phyloP scores from a whole-genome alignment of 2,113 vertebrate species.

The Uria aalge region DNA sequence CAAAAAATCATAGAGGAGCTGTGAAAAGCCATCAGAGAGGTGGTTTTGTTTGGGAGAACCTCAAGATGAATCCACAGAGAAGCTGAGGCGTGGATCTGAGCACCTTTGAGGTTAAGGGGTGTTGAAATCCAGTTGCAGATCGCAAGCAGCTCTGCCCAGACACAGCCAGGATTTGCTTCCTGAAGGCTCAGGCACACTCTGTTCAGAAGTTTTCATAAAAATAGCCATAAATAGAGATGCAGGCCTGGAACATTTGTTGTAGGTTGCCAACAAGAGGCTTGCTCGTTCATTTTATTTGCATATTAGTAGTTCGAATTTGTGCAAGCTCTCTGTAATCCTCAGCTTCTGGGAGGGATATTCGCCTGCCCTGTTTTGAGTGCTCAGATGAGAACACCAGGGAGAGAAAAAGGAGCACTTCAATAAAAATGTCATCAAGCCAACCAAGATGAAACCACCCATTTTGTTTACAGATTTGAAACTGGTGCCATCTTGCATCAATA shows the following conservation, averaged over 20 bases:
- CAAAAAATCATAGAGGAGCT: fast-evolving
- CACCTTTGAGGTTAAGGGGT: not conserved
- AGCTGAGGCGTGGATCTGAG: fast-evolving
- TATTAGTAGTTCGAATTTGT: not conserved
- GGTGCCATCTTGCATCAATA: not conserved
- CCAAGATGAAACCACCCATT: not conserved
- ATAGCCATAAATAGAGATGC: not conserved
- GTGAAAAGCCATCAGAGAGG: not conserved
- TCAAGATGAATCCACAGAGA: not conserved
- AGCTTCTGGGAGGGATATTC: not conserved
- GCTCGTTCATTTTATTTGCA: not conserved
- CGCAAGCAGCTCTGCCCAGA: not conserved
- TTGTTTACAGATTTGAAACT: not conserved
- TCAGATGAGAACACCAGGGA: fast-evolving
- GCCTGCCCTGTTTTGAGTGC: not conserved
- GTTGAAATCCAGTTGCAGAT: fast-evolving
- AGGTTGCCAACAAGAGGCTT: not conserved
- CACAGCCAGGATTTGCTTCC: not conserved
- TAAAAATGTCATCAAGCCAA: not conserved
- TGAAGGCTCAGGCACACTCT: not conserved
- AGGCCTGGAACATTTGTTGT: not conserved
- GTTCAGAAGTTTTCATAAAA: not conserved
- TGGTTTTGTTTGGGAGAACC: not conserved
- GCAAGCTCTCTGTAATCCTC: not conserved
- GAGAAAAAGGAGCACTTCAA: not conserved